Conservation (phyloP, 2,113 vertebrate species). For the Rhinopomastus cyanomelas region DNA sequence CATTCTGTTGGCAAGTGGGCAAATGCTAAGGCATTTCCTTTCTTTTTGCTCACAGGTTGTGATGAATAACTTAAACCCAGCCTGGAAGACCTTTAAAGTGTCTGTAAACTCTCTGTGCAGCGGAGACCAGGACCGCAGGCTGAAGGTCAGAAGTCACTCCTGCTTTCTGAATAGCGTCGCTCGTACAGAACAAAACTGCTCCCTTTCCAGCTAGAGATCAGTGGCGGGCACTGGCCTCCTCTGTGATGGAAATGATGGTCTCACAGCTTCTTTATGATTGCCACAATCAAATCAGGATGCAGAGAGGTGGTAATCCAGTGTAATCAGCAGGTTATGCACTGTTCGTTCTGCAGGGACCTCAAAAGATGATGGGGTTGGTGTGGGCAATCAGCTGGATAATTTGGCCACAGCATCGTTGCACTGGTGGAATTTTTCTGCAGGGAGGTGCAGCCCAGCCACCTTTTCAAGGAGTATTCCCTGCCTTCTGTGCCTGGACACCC, state of each 20-base stretch:
- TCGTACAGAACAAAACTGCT: neutral
- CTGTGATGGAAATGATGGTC: neutral
- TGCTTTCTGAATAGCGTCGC: neutral
- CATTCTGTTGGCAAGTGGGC: conserved; percentile 19
- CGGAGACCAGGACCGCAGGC: conserved; percentile 90
- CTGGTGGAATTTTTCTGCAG: neutral
- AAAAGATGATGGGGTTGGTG: neutral
- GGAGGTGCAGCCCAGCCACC: neutral
- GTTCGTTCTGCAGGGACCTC: neutral
- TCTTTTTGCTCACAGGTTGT: conserved; percentile 82
- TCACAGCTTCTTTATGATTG: neutral
- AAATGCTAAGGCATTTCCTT: neutral
- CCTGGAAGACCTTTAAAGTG: conserved; percentile 97
- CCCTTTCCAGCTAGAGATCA: neutral
- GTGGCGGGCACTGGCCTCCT: neutral
- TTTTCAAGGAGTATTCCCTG: neutral
- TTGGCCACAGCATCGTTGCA: neutral
- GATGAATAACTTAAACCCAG: conserved; percentile 97
- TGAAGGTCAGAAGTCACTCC: conserved; percentile 83
- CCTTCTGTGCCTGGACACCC: neutral
- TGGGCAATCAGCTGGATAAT: neutral
- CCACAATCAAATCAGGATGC: conserved; percentile 15
- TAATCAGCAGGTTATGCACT: neutral
- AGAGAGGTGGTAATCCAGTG: neutral
- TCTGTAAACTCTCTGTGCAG: conserved; percentile 97